These are phyloP conservation scores for Bolborhynchus lineola DNA, from an alignment of 2,113 vertebrate species.

Conservation along the genomic window DNA sequence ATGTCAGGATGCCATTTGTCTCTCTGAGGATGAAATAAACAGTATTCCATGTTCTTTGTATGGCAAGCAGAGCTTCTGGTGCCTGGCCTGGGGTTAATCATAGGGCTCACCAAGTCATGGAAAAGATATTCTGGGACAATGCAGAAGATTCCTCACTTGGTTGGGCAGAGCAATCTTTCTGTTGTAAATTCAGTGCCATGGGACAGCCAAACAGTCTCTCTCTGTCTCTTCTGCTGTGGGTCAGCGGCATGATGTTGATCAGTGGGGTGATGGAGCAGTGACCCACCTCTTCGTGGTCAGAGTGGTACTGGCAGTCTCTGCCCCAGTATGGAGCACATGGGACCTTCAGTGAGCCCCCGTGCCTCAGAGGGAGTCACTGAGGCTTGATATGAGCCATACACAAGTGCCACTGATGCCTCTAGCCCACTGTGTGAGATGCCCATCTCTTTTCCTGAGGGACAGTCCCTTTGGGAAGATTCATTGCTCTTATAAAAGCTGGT, in stretches of 20 bases:
- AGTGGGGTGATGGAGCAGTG: background rate
- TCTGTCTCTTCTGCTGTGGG: background rate
- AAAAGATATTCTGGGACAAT: constrained; percentile 52
- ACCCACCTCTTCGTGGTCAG: background rate
- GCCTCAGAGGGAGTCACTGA: background rate
- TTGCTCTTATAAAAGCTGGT: background rate
- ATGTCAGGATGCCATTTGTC: background rate
- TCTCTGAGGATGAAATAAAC: constrained; percentile 14
- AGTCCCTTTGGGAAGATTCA: background rate
- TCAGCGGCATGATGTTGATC: background rate
- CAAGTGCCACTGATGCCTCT: background rate
- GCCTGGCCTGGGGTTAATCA: constrained; percentile 45
- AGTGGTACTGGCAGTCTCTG: background rate
- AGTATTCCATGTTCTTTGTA: background rate
- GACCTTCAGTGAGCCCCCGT: background rate
- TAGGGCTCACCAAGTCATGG: constrained; percentile 52
- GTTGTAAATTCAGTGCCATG: background rate
- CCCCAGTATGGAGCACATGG: background rate
- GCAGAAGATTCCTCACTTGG: constrained; percentile 44
- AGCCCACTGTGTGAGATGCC: background rate
- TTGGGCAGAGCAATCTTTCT: constrained; percentile 24
- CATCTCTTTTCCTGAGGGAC: background rate
- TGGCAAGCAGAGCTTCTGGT: background rate
- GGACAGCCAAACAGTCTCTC: background rate
- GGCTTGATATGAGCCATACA: background rate